These are phyloP conservation scores for Drosophila nannoptera DNA, from an alignment of 1,140 invertebrate species.

Conservation along the genomic window DNA sequence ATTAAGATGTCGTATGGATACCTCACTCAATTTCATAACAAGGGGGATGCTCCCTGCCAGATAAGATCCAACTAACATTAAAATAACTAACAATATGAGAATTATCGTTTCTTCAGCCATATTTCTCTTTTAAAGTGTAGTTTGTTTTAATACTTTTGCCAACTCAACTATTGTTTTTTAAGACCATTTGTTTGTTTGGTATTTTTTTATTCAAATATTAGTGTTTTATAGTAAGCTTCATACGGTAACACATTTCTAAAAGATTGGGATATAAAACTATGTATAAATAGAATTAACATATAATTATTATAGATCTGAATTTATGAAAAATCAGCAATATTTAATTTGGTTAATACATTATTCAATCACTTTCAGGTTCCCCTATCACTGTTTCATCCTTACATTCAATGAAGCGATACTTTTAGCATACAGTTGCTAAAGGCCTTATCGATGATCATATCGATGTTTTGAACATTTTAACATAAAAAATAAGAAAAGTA, in stretches of 20 bases:
- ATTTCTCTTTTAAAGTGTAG: not conserved
- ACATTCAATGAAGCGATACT: not conserved
- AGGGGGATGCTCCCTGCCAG: slow-evolving; percentile 95
- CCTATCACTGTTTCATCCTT: slow-evolving; percentile 5
- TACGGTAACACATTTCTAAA: slow-evolving; percentile 2
- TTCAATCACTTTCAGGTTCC: too few species aligned
- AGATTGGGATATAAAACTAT: not conserved
- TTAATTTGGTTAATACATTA: too few species aligned
- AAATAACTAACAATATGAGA: slow-evolving; percentile 88
- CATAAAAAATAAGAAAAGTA: slow-evolving; percentile 18
- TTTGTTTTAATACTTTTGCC: slow-evolving; percentile 45
- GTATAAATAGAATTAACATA: too few species aligned
- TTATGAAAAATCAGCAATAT: too few species aligned
- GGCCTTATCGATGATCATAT: not conserved
- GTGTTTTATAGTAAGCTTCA: not conserved
- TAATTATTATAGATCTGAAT: too few species aligned
- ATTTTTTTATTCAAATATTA: not conserved
- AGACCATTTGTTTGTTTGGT: not conserved
- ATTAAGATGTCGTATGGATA: slow-evolving; percentile 70
- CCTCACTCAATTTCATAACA: slow-evolving; percentile 95
- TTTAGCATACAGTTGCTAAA: not conserved
- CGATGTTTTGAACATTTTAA: slow-evolving; percentile 3
- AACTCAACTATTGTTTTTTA: slow-evolving; percentile 45
- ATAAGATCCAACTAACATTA: slow-evolving; percentile 98
- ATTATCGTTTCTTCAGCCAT: slow-evolving; percentile 87